Evolutionary conservation across 2,113 vertebrate genomes (phyloP).

Genomic region (Pavo muticus): DNA sequence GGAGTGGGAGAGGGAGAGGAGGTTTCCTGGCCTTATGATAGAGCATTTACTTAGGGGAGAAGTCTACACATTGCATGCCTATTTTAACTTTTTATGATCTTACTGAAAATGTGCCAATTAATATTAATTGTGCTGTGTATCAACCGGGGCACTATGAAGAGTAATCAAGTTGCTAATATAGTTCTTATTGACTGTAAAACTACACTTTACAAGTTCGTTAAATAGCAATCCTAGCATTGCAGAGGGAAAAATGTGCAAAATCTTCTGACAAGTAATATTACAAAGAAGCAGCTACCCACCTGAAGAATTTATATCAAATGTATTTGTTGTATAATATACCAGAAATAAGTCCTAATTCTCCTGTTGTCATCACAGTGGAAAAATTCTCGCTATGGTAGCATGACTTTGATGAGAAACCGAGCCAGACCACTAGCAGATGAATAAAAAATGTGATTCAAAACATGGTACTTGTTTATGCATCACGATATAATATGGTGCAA

Average conservation of each 20-base stretch:
- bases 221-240: background rate
- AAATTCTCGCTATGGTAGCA: background rate
- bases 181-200: background rate
- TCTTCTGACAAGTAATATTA: background rate
- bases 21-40: background rate
- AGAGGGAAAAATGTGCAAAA: background rate
- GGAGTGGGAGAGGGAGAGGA: too few relatives aligned
- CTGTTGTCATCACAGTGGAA: background rate
- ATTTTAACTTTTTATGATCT: constrained; percentile 5
- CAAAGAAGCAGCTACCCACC: background rate
- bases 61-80: background rate
- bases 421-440: background rate
- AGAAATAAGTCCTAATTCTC: constrained; percentile 20
- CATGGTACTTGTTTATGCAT: background rate
- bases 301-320: background rate
- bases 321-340: background rate
- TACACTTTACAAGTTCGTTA: background rate
- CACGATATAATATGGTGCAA: background rate
- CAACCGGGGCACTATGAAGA: background rate
- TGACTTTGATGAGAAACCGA: background rate
- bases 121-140: background rate
- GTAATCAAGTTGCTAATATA: background rate
- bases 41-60: background rate
- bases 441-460: background rate
- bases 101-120: background rate